Evolutionary conservation across 2,888 invertebrate species (phyloP).

Genomic region (Pristionchus mayeri): DNA sequence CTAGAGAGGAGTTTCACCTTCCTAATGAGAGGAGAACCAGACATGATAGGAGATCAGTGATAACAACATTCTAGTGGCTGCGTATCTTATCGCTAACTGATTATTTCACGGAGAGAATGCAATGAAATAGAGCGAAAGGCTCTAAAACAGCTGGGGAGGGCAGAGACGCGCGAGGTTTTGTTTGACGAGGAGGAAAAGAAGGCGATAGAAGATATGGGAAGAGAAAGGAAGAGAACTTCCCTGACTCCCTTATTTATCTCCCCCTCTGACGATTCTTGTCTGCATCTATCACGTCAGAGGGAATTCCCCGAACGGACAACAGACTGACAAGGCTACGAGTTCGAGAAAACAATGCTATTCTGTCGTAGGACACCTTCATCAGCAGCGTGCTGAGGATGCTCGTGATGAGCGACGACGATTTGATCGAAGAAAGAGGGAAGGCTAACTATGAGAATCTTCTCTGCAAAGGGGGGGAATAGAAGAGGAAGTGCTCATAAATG

Average conservation of each 20-base stretch:
- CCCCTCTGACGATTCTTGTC: neutral
- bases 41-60: neutral
- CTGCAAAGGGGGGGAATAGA: no score
- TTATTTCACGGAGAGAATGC: neutral
- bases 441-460: no score
- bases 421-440: no score
- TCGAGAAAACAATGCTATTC: no score
- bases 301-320: no score
- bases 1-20: neutral
- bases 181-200: conserved; percentile 4
- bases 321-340: no score
- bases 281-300: no score
- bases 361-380: no score
- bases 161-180: neutral
- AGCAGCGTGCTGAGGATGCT: no score
- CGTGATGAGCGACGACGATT: no score
- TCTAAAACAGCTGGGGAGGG: neutral
- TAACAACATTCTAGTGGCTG: neutral
- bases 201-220: conserved; percentile 4
- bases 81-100: neutral
- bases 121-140: no score
- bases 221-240: neutral
- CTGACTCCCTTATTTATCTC: neutral
- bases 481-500: no score
- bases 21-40: neutral